Base-by-base conservation (phyloP, 2,888 invertebrate genomes). In the Noctua fimbriata region DNA sequence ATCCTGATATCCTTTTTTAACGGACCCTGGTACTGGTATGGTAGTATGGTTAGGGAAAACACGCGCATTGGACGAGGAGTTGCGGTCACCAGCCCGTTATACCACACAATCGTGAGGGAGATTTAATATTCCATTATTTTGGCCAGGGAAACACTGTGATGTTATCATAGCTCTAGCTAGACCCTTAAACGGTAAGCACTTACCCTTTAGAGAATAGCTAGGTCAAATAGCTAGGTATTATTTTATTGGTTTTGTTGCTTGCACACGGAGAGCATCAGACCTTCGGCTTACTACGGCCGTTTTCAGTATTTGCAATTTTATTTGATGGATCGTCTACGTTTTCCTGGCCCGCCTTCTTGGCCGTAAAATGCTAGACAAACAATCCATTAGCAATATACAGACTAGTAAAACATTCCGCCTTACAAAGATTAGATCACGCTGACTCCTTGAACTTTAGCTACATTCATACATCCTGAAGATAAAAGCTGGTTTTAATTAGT, bases 361-460 rank as follows among this genome's bases (percentile, higher is more conserved):
- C 5, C 10, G 18, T 47, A 66, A 58, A 67, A 44, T 67, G 70
- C 14, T 58, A 71, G 66, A 49, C 14, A 47, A 44, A 83, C 44
- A 55, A 75, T 24, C 49, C 49, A 65, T 73, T 71, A 41, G 41
- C 44, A 24, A 49, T 44, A n/a, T 63, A 83, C 44, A 60, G 36
- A 36, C 36, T 63, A 12, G 55, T 60, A 69, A 71, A 49, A 71
- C 28, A 77, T 67, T 67, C 79, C 70, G 63, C 66, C 14, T 58
- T 24, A 41, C 24, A 73, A 58, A 86, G 81, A 87, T 87, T 81
- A 88, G 44, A 88, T 89, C 86, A 74, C 44, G 73, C 78, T 24
- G 36, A 36, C 69, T 28, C 88, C 88, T 89, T 88, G 88, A 88
- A 88, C 88, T 88, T 88, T 89, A 76, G 60, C 74, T 66, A 77